phyloP scores from a whole-genome alignment of 2,797 vertebrate genomes.

The Anabacerthia variegaticeps region DNA sequence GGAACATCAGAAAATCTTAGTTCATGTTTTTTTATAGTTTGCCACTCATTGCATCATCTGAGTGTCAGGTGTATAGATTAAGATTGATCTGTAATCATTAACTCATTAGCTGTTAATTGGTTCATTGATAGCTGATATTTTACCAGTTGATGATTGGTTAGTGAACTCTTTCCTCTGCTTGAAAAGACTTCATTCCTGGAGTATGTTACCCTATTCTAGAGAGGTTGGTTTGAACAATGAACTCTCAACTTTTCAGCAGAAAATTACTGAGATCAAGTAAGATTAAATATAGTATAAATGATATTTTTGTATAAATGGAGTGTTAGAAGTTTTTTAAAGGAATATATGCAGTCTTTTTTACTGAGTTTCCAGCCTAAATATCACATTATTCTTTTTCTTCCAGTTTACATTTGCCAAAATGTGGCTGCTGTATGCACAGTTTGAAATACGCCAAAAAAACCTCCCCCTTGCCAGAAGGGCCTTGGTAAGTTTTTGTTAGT shows the following conservation, averaged over 20 bases:
- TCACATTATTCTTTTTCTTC: constrained; percentile 34
- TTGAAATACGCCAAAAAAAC: constrained; percentile 98
- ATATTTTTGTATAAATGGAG: background rate
- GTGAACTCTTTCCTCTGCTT: background rate
- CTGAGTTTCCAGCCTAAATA: background rate
- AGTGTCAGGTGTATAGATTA: background rate
- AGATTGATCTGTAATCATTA: background rate
- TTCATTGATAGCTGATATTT: background rate
- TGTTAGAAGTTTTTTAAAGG: background rate
- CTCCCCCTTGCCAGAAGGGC: constrained; percentile 87
- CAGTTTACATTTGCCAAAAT: constrained; percentile 99
- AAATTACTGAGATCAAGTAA: background rate
- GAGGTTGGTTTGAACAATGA: background rate
- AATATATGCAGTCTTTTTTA: background rate
- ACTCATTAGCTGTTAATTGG: background rate
- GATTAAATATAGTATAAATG: background rate
- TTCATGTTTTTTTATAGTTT: background rate
- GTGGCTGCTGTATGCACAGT: constrained; percentile 92
- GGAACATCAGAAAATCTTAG: background rate
- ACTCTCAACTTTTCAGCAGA: background rate
- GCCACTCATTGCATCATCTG: background rate
- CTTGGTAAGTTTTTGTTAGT: constrained; percentile 83
- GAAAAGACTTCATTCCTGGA: background rate
- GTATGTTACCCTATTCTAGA: background rate
- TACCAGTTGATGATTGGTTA: background rate